phyloP scores from a whole-genome alignment of 2,113 vertebrate genomes.

The Engraulis encrasicolus region DNA sequence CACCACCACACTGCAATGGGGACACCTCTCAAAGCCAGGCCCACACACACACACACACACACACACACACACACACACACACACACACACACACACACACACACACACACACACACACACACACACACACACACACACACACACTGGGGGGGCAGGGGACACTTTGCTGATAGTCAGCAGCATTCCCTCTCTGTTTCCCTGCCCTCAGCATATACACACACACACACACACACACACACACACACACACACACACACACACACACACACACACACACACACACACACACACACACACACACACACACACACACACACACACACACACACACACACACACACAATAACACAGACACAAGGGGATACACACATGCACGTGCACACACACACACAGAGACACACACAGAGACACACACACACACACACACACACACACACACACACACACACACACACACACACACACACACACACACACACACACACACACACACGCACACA shows the following conservation, averaged over 20 bases:
- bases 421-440: constrained; percentile 27
- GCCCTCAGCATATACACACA: constrained; percentile 47
- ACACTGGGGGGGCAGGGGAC: no score
- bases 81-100: no score
- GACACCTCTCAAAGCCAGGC: no score
- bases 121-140: no score
- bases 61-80: no score
- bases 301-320: constrained; percentile 22
- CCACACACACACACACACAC: no score
- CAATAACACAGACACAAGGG: background rate
- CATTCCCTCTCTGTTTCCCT: constrained; percentile 63
- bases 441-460: constrained; percentile 8
- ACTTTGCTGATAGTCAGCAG: constrained; percentile 67
- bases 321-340: constrained; percentile 15
- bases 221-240: constrained; percentile 37
- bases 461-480: background rate
- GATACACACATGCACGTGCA: background rate
- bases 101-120: no score
- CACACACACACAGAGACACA: background rate
- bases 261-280: constrained; percentile 37
- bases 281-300: constrained; percentile 25
- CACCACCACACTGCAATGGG: no score
- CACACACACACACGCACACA: background rate
- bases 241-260: constrained; percentile 36
- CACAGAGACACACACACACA: constrained; percentile 12